A percentile compares a stretch with the other conserved stretches of the same genome.
Conservation (phyloP, 2,888 invertebrate species). For the Thereva nobilitata region DNA sequence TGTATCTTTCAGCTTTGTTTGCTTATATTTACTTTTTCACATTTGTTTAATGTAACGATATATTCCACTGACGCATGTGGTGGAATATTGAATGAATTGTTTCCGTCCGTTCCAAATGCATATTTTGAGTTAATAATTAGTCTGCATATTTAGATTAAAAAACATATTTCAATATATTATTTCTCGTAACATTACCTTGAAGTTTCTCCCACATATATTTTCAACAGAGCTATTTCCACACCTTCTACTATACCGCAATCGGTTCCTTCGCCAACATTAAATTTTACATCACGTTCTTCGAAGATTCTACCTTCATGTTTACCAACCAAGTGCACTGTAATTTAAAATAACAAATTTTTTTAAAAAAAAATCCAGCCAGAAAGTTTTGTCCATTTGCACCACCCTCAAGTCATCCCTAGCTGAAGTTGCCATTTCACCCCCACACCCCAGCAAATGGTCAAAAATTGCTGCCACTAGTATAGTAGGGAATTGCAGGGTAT, state of each 20-base stretch:
- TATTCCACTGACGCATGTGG: slow-evolving; percentile 79
- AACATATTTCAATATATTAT: background rate
- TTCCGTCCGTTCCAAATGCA: slow-evolving; percentile 77
- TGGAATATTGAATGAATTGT: slow-evolving; percentile 73
- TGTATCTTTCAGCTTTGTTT: slow-evolving; percentile 18
- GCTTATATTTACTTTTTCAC: slow-evolving; percentile 70
- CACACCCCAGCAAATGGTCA: too few species aligned
- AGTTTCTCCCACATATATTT: slow-evolving; percentile 79
- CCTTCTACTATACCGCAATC: slow-evolving; percentile 78
- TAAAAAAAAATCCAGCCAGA: too few species aligned
- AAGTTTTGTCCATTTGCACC: too few species aligned
- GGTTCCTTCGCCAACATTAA: slow-evolving; percentile 83
- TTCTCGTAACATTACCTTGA: slow-evolving; percentile 58
- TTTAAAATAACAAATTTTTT: too few species aligned
- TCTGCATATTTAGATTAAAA: slow-evolving; percentile 44
- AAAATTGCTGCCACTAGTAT: too few species aligned
- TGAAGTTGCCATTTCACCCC: too few species aligned
- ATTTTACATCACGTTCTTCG: slow-evolving; percentile 81
- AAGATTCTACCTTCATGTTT: slow-evolving; percentile 46
- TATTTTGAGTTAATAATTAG: slow-evolving; percentile 75
- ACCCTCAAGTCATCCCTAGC: too few species aligned
- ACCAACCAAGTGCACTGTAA: too few species aligned
- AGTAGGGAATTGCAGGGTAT: too few species aligned
- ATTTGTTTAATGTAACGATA: slow-evolving; percentile 76
- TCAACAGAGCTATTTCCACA: slow-evolving; percentile 77